phyloP scores from a whole-genome alignment of 30 jellyfish, hydroid and myxozoan genomes.

The Cassiopea xamachana region DNA sequence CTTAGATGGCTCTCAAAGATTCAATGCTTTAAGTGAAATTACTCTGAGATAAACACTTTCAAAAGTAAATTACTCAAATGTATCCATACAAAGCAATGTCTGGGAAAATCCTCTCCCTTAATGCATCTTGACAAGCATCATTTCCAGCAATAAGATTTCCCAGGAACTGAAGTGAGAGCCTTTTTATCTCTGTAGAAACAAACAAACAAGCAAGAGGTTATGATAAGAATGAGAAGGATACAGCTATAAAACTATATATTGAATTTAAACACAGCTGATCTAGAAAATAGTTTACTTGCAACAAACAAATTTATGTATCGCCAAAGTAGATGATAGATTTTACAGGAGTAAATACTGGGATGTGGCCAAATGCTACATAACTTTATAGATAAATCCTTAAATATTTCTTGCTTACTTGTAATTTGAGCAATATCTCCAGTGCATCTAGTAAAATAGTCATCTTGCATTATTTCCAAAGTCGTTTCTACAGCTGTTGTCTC shows the following conservation, averaged over 20 bases:
- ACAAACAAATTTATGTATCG: too few species aligned
- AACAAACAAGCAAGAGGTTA: not conserved
- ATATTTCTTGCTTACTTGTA: not conserved
- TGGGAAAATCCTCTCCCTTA: conserved; percentile 70
- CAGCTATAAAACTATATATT: too few species aligned
- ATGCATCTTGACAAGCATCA: conserved; percentile 34
- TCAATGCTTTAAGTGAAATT: not conserved
- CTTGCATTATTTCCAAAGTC: not conserved
- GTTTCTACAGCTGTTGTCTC: conserved; percentile 20
- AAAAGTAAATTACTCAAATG: too few species aligned
- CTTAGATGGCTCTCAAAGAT: too few species aligned
- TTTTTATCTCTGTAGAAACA: conserved; percentile 12
- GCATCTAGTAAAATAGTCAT: not conserved
- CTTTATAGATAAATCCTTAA: not conserved
- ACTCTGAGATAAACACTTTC: not conserved
- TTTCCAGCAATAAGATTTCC: conserved; percentile 72
- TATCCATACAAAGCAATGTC: not conserved
- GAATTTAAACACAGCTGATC: too few species aligned
- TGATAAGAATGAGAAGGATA: too few species aligned
- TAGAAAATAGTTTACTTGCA: too few species aligned
- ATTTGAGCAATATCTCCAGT: not conserved
- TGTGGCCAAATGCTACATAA: not conserved
- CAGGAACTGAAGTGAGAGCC: conserved; percentile 62
- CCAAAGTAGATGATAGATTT: too few species aligned
- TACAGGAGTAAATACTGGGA: not conserved